Evolutionary conservation across 2,797 vertebrate species (phyloP).

Genomic region (Danio tinwini): DNA sequence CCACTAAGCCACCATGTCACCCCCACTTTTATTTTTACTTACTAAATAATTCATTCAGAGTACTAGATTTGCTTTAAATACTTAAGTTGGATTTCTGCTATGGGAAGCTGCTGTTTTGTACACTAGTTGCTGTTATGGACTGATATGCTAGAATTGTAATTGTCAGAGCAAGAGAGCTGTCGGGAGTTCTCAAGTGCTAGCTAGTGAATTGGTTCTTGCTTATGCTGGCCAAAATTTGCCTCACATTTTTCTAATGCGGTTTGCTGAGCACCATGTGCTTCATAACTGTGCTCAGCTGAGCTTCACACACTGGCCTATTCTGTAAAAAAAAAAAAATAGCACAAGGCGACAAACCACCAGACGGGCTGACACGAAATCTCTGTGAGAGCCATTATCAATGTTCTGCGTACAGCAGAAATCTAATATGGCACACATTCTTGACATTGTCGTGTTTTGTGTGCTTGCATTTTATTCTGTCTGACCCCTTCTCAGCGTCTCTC

Average conservation of each 20-base stretch:
- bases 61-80: too few species aligned
- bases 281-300: slow-evolving; percentile 39
- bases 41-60: too few species aligned
- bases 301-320: slow-evolving; percentile 44
- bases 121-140: slow-evolving; percentile 48
- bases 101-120: too few species aligned
- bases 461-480: slow-evolving; percentile 67
- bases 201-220: slow-evolving; percentile 48
- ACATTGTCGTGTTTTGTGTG: slow-evolving; percentile 67
- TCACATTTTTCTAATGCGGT: slow-evolving; percentile 55
- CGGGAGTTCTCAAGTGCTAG: slow-evolving; percentile 68
- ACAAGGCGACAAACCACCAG: slow-evolving; percentile 26
- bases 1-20: too few species aligned
- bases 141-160: slow-evolving; percentile 68
- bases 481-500: slow-evolving; percentile 51
- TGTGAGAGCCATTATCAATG: slow-evolving; percentile 63
- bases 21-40: too few species aligned
- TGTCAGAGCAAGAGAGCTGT: slow-evolving; percentile 74
- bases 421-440: slow-evolving; percentile 70
- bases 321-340: slow-evolving; percentile 14
- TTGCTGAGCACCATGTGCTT: slow-evolving; percentile 36
- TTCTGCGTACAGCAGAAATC: slow-evolving; percentile 69
- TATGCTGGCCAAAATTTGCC: slow-evolving; percentile 50
- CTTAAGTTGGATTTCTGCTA: too few species aligned
- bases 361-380: slow-evolving; percentile 46